These are phyloP conservation scores for Cnemophilus loriae DNA, from an alignment of 2,113 vertebrate species.

Conservation along the genomic window DNA sequence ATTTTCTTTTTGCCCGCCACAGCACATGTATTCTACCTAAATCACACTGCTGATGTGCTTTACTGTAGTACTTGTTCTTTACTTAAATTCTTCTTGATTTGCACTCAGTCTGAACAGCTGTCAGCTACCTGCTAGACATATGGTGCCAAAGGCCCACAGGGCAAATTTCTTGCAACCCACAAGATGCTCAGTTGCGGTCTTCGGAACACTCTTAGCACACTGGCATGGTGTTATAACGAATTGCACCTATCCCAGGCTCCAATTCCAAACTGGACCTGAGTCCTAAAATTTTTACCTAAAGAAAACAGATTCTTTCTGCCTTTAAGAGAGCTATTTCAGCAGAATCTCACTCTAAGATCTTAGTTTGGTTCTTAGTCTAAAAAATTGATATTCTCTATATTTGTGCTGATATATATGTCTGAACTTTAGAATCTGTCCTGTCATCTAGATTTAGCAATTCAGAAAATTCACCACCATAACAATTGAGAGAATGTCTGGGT, in stretches of 20 bases:
- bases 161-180: conserved; percentile 17
- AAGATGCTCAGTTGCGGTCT: not conserved
- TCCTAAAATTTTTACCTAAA: not conserved
- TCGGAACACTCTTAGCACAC: not conserved
- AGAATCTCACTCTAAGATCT: not conserved
- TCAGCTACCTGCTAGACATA: conserved; percentile 58
- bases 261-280: not conserved
- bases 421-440: not conserved
- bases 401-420: not conserved
- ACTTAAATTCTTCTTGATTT: conserved; percentile 53
- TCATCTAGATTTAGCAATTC: not conserved
- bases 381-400: not conserved
- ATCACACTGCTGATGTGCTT: not conserved
- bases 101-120: conserved; percentile 27
- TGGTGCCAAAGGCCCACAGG: not conserved
- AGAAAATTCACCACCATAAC: not conserved
- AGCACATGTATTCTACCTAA: not conserved
- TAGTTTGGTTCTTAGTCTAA: not conserved
- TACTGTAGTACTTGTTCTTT: conserved; percentile 6
- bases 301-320: not conserved
- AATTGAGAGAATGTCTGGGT: not conserved
- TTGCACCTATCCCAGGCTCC: not conserved
- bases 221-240: not conserved
- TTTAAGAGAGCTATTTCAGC: not conserved
- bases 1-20: not conserved